These are phyloP conservation scores for Heliornis fulica DNA, from an alignment of 2,113 vertebrate genomes.

Conservation along the genomic window DNA sequence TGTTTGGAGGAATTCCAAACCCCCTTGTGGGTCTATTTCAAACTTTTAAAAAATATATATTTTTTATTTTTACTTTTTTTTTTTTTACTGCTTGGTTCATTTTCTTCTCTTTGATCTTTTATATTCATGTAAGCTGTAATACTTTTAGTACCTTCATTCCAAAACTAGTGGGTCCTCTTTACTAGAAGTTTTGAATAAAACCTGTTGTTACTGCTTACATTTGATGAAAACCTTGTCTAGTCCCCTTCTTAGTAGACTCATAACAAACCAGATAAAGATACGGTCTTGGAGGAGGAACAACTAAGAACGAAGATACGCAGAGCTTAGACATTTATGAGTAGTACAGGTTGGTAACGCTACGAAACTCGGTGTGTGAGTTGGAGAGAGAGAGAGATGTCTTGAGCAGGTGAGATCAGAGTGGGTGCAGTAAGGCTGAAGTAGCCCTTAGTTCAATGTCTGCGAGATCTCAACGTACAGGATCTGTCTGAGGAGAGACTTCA, in stretches of 20 bases:
- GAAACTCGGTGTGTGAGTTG: neutral
- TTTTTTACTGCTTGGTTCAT: slow-evolving; percentile 78
- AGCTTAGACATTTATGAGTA: neutral
- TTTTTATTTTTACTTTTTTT: slow-evolving; percentile 49
- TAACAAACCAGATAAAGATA: neutral
- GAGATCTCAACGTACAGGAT: neutral
- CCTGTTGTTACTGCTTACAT: slow-evolving; percentile 82
- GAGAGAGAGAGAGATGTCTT: neutral
- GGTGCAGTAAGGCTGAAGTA: neutral
- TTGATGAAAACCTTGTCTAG: slow-evolving; percentile 74
- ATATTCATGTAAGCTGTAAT: slow-evolving; percentile 86
- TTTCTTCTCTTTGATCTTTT: slow-evolving; percentile 82
- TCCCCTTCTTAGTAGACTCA: slow-evolving; percentile 47
- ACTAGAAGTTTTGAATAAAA: slow-evolving; percentile 97
- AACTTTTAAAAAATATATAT: slow-evolving; percentile 51
- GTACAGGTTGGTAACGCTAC: neutral
- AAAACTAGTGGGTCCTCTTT: slow-evolving; percentile 91
- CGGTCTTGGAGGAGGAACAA: neutral
- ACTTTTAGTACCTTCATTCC: slow-evolving; percentile 92
- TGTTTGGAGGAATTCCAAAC: slow-evolving; percentile 67
- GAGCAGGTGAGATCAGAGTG: neutral
- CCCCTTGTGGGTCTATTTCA: slow-evolving; percentile 70
- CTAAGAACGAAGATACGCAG: neutral
- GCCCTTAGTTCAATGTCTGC: neutral
- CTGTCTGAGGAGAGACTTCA: neutral